Base-by-base conservation (phyloP, 2,797 vertebrate species). In the Delichon dasypus region DNA sequence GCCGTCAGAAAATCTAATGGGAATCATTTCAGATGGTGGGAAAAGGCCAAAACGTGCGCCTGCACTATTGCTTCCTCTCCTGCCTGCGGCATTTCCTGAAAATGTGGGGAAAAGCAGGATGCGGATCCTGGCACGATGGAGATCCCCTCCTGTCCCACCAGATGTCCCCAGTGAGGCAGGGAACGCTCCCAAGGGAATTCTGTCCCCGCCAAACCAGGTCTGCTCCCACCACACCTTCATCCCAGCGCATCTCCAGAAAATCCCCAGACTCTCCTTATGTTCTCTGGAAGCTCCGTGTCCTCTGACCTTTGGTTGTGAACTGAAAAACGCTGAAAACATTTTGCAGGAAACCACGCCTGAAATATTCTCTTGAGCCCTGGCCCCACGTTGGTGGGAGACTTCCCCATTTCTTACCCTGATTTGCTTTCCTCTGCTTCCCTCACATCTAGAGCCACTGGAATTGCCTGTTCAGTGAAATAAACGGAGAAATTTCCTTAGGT, bases 311-410 rank as follows among this genome's bases (percentile, higher is more conserved):
- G 38, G n/a, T 9, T 40, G 60, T 73, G 77, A 75, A 19, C 40
- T 44, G 53, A 22, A 65, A 64, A 76, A 27, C 1, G 0, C 5
- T 32, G 38, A 34, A 76, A 62, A 44, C 42, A 27, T 60, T 85
- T 67, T 40, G 16, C 62, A 9, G 79, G 85, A 93, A 93, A 38
- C 87, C 73, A 42, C 73, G 16, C 85, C 72, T 66, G 34, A 44
- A 72, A 19, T 65, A 36, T 25, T 81, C 62, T 68, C 47, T 10
- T 3, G 68, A 66, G 87, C 13, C 38, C 34, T 64, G 36, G 51
- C 75, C 51, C 10, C 30, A 36, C 1, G 0, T 61, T 71, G 40
- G 34, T 65, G 36, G 53, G 60, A 66, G 38, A 27, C 32, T 72
- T 91, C 68, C 71, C 40, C 14, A 3, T 30, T 72, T 53, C 38